These are phyloP conservation scores for Amorpha juglandis DNA, from an alignment of 2,888 invertebrate species.

Conservation along the genomic window DNA sequence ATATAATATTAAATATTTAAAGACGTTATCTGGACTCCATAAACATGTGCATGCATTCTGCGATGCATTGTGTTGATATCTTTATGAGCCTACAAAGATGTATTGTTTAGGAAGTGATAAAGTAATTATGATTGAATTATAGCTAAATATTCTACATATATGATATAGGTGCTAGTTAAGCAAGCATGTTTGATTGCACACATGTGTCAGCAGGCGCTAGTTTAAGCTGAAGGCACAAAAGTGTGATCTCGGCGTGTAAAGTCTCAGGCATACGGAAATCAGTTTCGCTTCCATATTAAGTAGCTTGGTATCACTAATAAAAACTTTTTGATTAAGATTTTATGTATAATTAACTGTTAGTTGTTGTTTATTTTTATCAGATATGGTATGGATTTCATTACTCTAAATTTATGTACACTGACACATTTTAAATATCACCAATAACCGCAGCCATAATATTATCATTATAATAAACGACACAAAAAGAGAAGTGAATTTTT, in stretches of 20 bases:
- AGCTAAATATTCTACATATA: no score
- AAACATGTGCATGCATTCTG: not conserved
- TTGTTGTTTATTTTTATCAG: not conserved
- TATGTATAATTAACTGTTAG: not conserved
- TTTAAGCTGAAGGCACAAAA: not conserved
- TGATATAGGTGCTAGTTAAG: no score
- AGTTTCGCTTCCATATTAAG: not conserved
- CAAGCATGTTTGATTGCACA: no score
- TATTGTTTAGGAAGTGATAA: constrained; percentile 24
- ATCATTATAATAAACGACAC: no score
- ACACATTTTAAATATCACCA: no score
- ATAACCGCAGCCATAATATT: no score
- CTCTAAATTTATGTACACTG: no score
- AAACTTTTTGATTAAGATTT: not conserved
- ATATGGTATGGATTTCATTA: not conserved
- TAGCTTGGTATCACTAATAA: not conserved
- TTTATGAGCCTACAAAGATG: constrained; percentile 6
- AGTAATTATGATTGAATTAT: not conserved
- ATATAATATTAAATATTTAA: constrained; percentile 42
- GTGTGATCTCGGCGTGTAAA: not conserved
- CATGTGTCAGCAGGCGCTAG: no score
- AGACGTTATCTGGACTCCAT: constrained; percentile 31
- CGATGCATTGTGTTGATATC: constrained; percentile 2
- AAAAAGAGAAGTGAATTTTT: no score
- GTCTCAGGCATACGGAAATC: not conserved